Evolutionary conservation across 2,797 vertebrate species (phyloP).

Genomic region (Ctenopoma kingsleyae): DNA sequence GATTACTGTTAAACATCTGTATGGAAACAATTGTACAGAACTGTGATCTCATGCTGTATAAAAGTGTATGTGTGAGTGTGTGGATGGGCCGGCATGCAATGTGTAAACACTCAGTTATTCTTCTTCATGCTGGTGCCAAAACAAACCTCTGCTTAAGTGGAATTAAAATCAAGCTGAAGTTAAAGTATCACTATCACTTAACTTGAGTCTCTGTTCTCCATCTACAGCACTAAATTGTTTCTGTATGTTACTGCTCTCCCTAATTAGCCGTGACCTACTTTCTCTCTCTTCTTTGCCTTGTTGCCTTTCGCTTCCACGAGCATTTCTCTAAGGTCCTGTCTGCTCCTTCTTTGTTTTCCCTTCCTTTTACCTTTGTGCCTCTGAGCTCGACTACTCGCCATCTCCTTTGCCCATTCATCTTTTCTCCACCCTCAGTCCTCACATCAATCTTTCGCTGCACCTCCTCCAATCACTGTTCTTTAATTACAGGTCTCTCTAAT

Average conservation of each 20-base stretch:
- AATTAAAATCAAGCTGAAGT: constrained; percentile 36
- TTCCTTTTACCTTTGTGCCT: constrained; percentile 30
- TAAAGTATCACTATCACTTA: constrained; percentile 36
- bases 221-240: constrained; percentile 49
- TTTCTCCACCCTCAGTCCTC: constrained; percentile 23
- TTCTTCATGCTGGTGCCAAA: constrained; percentile 30
- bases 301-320: constrained; percentile 41
- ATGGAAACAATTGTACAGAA: constrained; percentile 22
- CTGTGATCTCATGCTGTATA: constrained; percentile 6
- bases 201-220: constrained; percentile 37
- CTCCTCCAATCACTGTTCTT: constrained; percentile 58
- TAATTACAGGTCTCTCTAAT: constrained; percentile 64
- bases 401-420: constrained; percentile 55
- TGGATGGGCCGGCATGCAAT: constrained; percentile 21
- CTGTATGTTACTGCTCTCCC: constrained; percentile 46
- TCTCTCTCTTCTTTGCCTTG: constrained; percentile 54
- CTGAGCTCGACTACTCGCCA: constrained; percentile 35
- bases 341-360: constrained; percentile 22
- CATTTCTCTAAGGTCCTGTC: constrained; percentile 42
- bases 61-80: constrained; percentile 10
- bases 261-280: constrained; percentile 72
- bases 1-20: constrained; percentile 29
- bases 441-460: constrained; percentile 60
- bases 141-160: constrained; percentile 25
- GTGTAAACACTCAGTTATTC: constrained; percentile 11